Evolutionary conservation across 2,113 vertebrate species (phyloP).

Genomic region (Lipotes vexillifer): DNA sequence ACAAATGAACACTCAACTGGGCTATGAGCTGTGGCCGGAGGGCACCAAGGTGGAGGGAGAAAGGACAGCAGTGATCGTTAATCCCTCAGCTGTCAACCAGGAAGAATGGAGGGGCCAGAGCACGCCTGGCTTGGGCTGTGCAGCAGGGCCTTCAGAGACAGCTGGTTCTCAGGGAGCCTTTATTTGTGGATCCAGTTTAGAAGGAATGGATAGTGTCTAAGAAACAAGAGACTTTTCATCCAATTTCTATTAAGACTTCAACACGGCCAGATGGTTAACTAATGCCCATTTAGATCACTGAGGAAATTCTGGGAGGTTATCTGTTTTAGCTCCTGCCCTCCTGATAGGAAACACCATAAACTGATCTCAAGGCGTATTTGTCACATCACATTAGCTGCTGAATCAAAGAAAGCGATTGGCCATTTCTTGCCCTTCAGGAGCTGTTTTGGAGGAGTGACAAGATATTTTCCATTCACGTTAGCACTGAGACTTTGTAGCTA

Average conservation of each 20-base stretch:
- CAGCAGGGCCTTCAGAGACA: not conserved
- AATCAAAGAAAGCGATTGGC: not conserved
- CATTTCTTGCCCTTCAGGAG: not conserved
- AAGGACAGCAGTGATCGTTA: not conserved
- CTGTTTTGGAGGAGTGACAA: not conserved
- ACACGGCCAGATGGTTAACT: not conserved
- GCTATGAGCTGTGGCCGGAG: not conserved
- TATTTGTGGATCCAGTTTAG: not conserved
- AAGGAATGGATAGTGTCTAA: not conserved
- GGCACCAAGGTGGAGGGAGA: not conserved
- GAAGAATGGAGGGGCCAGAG: accelerated
- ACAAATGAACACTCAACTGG: not conserved
- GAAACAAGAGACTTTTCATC: not conserved
- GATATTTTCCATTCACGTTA: not conserved
- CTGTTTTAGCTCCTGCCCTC: not conserved
- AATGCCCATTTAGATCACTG: not conserved
- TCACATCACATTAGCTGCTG: not conserved
- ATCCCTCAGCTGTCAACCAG: not conserved
- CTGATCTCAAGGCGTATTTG: not conserved
- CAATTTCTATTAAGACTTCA: not conserved
- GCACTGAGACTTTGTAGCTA: not conserved
- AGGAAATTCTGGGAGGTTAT: not conserved
- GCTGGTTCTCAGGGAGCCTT: not conserved
- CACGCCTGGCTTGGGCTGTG: no score
- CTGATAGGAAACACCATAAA: not conserved